These are phyloP conservation scores for Dissostichus mawsoni DNA, from an alignment of 2,113 vertebrate genomes.

Conservation along the genomic window DNA sequence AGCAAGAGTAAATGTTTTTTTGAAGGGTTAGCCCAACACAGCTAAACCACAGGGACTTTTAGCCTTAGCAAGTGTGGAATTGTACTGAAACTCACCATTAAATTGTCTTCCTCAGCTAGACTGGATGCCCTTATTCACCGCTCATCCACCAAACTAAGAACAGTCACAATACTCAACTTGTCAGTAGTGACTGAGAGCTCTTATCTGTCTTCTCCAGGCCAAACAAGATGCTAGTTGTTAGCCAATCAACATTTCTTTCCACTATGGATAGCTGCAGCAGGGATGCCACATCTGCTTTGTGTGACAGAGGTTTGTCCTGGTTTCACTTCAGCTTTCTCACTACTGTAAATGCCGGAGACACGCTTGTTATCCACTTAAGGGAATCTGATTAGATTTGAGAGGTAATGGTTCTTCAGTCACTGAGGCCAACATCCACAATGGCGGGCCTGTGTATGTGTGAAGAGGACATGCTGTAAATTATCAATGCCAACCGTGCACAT, in stretches of 20 bases:
- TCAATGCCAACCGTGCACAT: conserved; percentile 58
- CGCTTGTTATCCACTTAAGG: conserved; percentile 81
- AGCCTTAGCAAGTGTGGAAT: background rate
- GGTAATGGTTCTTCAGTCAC: conserved; percentile 78
- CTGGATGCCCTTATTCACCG: conserved; percentile 50
- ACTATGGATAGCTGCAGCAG: conserved; percentile 52
- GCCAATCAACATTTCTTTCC: conserved; percentile 77
- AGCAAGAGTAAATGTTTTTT: background rate
- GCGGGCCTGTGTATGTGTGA: conserved; percentile 73
- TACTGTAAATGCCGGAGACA: conserved; percentile 83
- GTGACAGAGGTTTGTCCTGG: conserved; percentile 71
- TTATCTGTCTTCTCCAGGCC: conserved; percentile 61
- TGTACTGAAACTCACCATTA: conserved; percentile 36
- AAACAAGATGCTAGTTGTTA: conserved; percentile 79
- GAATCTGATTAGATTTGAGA: conserved; percentile 79
- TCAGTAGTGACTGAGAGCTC: conserved; percentile 66
- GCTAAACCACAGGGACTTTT: background rate
- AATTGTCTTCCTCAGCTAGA: conserved; percentile 56
- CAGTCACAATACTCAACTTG: conserved; percentile 75
- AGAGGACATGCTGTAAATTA: conserved; percentile 61
- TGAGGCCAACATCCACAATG: conserved; percentile 71
- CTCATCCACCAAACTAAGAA: conserved; percentile 48
- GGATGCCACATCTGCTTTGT: conserved; percentile 71
- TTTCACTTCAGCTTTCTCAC: conserved; percentile 73
- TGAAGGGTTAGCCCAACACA: background rate